Percentiles rank a stretch among this genome's conserved stretches.
Evolutionary conservation across 1,140 invertebrate species (phyloP).

Genomic region (Sminthurinus signatus): DNA sequence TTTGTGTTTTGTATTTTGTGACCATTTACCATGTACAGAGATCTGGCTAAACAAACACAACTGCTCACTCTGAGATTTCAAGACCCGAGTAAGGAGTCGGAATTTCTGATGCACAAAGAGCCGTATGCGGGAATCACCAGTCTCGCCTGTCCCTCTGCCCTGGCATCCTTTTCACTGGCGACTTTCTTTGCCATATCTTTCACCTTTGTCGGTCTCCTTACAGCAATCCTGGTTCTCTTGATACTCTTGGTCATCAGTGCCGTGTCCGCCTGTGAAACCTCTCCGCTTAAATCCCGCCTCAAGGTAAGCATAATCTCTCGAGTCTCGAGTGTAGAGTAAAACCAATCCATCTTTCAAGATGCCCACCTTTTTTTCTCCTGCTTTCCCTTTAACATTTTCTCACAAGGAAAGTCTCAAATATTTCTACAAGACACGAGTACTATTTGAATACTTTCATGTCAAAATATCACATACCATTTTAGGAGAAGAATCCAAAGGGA

Average conservation of each 20-base stretch:
- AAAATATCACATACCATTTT: too few relatives aligned
- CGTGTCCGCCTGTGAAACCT: constrained; percentile 33
- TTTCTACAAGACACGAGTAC: too few relatives aligned
- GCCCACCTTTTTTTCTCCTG: too few relatives aligned
- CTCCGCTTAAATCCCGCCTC: constrained; percentile 26
- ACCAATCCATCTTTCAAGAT: too few relatives aligned
- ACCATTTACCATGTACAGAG: too few relatives aligned
- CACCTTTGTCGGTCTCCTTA: constrained; percentile 26
- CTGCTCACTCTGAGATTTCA: constrained; percentile 61
- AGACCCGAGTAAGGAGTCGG: constrained; percentile 56
- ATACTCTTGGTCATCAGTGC: constrained; percentile 29
- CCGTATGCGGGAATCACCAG: constrained; percentile 46
- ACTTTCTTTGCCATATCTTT: constrained; percentile 42
- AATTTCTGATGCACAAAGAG: constrained; percentile 58
- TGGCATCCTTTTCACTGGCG: constrained; percentile 38
- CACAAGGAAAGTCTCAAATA: not conserved
- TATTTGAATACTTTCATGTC: too few relatives aligned
- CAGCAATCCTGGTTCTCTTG: constrained; percentile 24
- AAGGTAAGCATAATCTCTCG: too few relatives aligned
- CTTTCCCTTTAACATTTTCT: not conserved
- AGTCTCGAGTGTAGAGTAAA: too few relatives aligned
- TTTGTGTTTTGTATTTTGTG: too few relatives aligned
- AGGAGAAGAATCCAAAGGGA: too few relatives aligned
- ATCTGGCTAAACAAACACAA: constrained; percentile 60
- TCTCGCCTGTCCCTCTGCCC: constrained; percentile 32